Conservation (phyloP, 2,113 vertebrate genomes). For the Lepidothrix coronata region DNA sequence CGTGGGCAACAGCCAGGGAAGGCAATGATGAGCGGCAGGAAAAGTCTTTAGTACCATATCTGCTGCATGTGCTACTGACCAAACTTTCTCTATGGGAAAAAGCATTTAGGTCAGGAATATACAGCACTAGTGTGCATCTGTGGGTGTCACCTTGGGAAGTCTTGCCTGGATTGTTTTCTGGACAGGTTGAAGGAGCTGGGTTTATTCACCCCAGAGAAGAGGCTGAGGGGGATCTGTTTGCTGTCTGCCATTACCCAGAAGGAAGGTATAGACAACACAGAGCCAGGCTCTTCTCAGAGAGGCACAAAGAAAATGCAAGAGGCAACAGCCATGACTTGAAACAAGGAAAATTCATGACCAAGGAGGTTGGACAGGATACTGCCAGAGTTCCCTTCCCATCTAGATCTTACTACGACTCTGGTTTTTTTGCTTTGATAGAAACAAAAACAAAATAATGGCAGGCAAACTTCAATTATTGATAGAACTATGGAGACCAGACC, state of each 20-base stretch:
- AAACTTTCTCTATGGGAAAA: background rate
- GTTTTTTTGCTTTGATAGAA: background rate
- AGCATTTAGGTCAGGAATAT: background rate
- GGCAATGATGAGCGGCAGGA: background rate
- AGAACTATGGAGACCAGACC: background rate
- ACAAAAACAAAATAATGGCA: background rate
- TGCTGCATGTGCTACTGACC: background rate
- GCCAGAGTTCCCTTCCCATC: background rate
- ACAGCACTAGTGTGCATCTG: background rate
- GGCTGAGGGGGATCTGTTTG: background rate
- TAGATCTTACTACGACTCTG: background rate
- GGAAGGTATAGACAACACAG: background rate
- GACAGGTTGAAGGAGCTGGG: background rate
- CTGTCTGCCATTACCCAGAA: background rate
- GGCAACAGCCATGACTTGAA: background rate
- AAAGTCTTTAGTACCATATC: background rate
- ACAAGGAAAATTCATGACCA: background rate
- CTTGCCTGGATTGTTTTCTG: background rate
- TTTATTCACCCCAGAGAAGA: background rate
- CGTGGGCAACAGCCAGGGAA: background rate
- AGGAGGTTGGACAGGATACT: background rate
- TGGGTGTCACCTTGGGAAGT: background rate
- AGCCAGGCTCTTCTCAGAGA: background rate
- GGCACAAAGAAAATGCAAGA: background rate
- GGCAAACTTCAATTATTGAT: background rate